Conservation (phyloP, 2,113 vertebrate genomes). For the Rana temporaria region DNA sequence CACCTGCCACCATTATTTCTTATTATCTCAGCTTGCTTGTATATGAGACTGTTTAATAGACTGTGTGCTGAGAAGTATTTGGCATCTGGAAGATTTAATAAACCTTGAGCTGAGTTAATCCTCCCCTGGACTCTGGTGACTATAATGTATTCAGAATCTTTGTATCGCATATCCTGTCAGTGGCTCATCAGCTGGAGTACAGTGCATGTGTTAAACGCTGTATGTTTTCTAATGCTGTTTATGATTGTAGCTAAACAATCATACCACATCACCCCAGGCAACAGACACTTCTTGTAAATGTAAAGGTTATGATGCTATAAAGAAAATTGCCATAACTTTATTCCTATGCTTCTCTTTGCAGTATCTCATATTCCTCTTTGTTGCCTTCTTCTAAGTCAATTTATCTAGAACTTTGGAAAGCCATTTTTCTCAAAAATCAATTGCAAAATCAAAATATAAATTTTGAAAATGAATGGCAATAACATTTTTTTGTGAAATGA, state of each 20-base stretch:
- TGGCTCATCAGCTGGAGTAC: not conserved
- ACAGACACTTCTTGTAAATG: constrained; percentile 8
- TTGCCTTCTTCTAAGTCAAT: constrained; percentile 11
- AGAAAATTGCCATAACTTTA: constrained; percentile 14
- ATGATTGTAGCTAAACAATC: constrained; percentile 26
- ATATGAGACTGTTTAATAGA: constrained; percentile 47
- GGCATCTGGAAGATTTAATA: constrained; percentile 49
- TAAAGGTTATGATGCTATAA: constrained; percentile 50
- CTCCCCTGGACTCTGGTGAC: constrained; percentile 20
- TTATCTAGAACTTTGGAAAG: not conserved
- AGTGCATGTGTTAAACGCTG: not conserved
- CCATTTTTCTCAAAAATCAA: constrained; percentile 14
- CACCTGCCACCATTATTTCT: constrained; percentile 40
- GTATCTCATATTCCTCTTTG: constrained; percentile 12
- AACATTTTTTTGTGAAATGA: not conserved
- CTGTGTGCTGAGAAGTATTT: constrained; percentile 37
- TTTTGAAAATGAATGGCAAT: constrained; percentile 7
- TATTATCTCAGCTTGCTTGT: constrained; percentile 43
- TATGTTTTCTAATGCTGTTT: constrained; percentile 11
- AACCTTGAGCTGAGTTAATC: constrained; percentile 41
- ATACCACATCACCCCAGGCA: constrained; percentile 9
- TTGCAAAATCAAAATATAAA: constrained; percentile 15
- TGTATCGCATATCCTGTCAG: constrained; percentile 29
- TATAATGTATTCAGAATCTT: constrained; percentile 32
- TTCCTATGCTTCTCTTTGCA: not conserved